These are phyloP conservation scores for Phalanger gymnotis DNA, from an alignment of 2,797 vertebrate species.

Conservation along the genomic window DNA sequence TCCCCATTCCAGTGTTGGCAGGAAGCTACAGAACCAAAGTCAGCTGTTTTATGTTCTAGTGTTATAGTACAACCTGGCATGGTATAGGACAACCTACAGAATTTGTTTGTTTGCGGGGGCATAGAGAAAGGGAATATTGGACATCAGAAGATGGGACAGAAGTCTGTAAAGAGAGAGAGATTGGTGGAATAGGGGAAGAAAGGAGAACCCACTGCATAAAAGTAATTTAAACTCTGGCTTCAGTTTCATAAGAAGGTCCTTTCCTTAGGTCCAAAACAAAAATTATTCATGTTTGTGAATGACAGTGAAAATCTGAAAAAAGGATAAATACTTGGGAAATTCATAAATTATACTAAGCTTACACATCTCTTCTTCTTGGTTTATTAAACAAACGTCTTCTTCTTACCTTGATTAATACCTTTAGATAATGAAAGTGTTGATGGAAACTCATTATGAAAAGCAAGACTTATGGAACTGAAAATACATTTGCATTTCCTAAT, in stretches of 20 bases:
- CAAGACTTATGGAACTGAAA: conserved; percentile 20
- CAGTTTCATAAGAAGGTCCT: neutral
- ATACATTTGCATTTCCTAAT: conserved; percentile 11
- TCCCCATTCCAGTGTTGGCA: accelerated
- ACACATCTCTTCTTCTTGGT: neutral
- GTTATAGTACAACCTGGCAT: neutral
- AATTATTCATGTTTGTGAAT: neutral
- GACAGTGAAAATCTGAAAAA: neutral
- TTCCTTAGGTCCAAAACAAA: neutral
- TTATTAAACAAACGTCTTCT: neutral
- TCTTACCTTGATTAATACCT: neutral
- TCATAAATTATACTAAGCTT: neutral
- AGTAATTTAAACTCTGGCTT: neutral
- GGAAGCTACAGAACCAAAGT: accelerated
- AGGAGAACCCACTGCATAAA: neutral
- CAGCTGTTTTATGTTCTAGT: accelerated
- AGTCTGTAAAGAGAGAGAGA: neutral
- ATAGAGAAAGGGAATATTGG: too few relatives aligned
- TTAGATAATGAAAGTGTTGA: neutral
- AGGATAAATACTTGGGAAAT: neutral
- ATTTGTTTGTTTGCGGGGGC: accelerated
- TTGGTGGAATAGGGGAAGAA: neutral
- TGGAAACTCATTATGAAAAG: neutral
- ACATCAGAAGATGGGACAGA: accelerated
- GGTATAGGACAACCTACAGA: neutral